Conservation (phyloP, 2,888 invertebrate genomes). For the Epinotia nisella region DNA sequence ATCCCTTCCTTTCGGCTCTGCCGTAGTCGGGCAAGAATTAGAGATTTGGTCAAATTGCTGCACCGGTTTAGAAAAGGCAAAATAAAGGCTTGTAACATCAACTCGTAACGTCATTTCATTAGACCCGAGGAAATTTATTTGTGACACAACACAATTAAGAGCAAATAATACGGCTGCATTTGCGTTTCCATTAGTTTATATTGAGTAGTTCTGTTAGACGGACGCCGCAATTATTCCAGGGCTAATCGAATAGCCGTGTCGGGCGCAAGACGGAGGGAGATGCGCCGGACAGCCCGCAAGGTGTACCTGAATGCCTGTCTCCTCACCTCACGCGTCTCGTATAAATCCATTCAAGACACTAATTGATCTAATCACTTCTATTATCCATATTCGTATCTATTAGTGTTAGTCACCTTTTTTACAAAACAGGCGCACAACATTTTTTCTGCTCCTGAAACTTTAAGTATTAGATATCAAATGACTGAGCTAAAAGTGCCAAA, state of each 20-base stretch:
- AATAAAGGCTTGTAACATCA: not conserved
- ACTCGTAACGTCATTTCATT: not conserved
- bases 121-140: not conserved
- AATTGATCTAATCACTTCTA: conserved; percentile 15
- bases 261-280: conserved; percentile 42
- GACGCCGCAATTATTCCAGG: conserved; percentile 48
- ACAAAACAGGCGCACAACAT: not conserved
- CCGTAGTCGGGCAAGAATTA: too few species aligned
- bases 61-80: too few species aligned
- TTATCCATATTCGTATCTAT: not conserved
- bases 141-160: not conserved
- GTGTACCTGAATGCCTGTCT: conserved; percentile 20
- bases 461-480: not conserved
- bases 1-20: too few species aligned
- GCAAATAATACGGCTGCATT: conserved; percentile 3
- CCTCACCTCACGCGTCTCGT: conserved; percentile 1
- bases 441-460: too few species aligned
- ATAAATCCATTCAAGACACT: conserved; percentile 22
- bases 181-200: conserved; percentile 32
- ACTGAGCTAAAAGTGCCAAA: not conserved
- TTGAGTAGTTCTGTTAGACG: conserved; percentile 33
- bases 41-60: too few species aligned
- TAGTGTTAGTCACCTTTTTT: not conserved
- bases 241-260: conserved; percentile 50
- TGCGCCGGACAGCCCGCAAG: conserved; percentile 36